Conservation (phyloP, 1,140 invertebrate species). For the Zaprionus capensis region DNA sequence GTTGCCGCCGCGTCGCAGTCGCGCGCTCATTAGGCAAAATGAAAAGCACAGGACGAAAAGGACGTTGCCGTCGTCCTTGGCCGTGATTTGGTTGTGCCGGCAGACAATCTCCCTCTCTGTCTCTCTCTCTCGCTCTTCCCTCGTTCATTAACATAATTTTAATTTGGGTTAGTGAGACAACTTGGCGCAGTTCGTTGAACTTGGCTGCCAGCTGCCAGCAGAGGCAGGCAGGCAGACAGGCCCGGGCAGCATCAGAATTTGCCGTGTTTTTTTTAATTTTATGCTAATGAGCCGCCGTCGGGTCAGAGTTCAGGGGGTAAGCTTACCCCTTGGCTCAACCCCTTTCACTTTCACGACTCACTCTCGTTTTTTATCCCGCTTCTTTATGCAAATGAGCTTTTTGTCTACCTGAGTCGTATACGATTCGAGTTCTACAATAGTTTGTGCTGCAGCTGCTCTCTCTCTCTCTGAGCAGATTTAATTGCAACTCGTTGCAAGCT, state of each 20-base stretch:
- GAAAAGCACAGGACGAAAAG: constrained; percentile 62
- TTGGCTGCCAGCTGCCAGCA: constrained; percentile 57
- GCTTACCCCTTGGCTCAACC: constrained; percentile 42
- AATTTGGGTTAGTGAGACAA: constrained; percentile 84
- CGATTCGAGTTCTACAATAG: background rate
- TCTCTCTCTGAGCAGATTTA: constrained; percentile 54
- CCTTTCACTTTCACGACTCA: constrained; percentile 63
- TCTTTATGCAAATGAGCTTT: constrained; percentile 80
- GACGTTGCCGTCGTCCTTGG: constrained; percentile 74
- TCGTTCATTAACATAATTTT: constrained; percentile 84
- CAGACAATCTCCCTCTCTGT: constrained; percentile 32
- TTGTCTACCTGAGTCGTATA: constrained; percentile 59
- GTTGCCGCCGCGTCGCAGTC: constrained; percentile 27
- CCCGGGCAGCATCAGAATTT: constrained; percentile 70
- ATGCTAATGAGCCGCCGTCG: constrained; percentile 71
- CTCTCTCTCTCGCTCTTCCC: constrained; percentile 13
- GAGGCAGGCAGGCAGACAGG: too few species aligned
- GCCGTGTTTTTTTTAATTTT: constrained; percentile 51
- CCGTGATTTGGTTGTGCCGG: constrained; percentile 75
- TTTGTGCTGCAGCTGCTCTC: constrained; percentile 33
- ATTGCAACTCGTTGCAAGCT: constrained; percentile 59
- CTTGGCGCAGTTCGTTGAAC: constrained; percentile 76
- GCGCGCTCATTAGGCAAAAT: constrained; percentile 75
- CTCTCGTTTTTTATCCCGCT: constrained; percentile 44
- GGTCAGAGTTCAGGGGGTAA: constrained; percentile 36